Evolutionary conservation across 2,113 vertebrate species (phyloP).

Genomic region (Sclerurus mexicanus): DNA sequence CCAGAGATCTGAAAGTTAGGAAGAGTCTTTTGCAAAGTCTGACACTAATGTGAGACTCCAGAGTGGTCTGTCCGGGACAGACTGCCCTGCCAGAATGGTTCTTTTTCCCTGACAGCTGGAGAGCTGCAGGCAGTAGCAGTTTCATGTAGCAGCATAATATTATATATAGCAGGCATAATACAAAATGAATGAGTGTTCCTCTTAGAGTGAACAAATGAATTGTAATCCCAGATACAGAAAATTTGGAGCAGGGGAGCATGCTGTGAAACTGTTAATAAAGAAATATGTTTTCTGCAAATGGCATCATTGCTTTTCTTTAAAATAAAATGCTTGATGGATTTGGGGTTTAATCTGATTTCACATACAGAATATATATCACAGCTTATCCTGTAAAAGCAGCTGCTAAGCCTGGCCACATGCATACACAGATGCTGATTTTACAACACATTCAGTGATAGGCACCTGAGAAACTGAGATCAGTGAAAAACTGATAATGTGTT

Average conservation of each 20-base stretch:
- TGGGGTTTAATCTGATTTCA: neutral
- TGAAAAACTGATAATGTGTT: constrained; percentile 23
- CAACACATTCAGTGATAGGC: neutral
- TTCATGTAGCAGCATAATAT: neutral
- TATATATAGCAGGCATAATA: neutral
- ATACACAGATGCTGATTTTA: constrained; percentile 29
- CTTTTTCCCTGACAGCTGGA: neutral
- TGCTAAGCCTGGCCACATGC: neutral
- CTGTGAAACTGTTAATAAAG: constrained; percentile 27
- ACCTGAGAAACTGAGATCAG: constrained; percentile 33
- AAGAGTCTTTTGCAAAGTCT: neutral
- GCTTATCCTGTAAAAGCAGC: constrained; percentile 11
- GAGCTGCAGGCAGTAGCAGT: neutral
- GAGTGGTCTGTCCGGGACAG: neutral
- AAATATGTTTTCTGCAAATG: constrained; percentile 3
- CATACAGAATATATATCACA: neutral
- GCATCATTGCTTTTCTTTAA: neutral
- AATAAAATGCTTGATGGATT: neutral
- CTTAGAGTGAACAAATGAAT: neutral
- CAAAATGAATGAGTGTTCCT: neutral
- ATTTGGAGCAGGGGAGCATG: neutral
- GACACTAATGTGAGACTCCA: neutral
- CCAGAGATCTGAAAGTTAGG: neutral
- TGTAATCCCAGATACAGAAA: neutral
- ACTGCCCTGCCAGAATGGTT: neutral